A percentile compares a stretch with the other conserved stretches of the same genome.
Conservation (phyloP, 2,113 vertebrate genomes). For the Ploceus nigricollis region DNA sequence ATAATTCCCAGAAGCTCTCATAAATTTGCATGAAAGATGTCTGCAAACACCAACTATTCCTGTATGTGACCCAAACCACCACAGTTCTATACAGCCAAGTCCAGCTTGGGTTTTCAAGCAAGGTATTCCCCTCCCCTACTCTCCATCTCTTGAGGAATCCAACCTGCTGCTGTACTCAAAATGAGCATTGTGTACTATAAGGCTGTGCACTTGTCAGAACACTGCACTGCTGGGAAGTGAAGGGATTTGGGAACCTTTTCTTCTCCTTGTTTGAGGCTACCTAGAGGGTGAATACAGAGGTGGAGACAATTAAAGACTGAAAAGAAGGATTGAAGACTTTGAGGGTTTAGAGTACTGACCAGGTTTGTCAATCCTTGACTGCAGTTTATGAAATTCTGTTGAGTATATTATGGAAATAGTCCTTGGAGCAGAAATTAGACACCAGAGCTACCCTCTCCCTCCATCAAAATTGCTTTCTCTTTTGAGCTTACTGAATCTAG, state of each 20-base stretch:
- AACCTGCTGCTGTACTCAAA: neutral
- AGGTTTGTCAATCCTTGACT: neutral
- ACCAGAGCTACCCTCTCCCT: neutral
- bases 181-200: neutral
- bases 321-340: neutral
- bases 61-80: neutral
- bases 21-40: neutral
- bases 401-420: neutral
- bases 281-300: neutral
- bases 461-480: neutral
- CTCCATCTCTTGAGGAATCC: neutral
- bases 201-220: neutral
- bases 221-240: neutral
- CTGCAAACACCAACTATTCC: neutral
- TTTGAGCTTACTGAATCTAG: neutral
- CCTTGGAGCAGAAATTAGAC: neutral
- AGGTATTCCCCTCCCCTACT: neutral
- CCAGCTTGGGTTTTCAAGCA: neutral
- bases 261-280: neutral
- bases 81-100: neutral
- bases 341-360: neutral
- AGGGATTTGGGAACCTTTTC: neutral
- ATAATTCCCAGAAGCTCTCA: neutral
- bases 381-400: neutral
- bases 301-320: neutral